A percentile compares a stretch with the other conserved stretches of the same genome.
phyloP scores from a whole-genome alignment of 1,140 invertebrate genomes.

The Doryteuthis pealeii region DNA sequence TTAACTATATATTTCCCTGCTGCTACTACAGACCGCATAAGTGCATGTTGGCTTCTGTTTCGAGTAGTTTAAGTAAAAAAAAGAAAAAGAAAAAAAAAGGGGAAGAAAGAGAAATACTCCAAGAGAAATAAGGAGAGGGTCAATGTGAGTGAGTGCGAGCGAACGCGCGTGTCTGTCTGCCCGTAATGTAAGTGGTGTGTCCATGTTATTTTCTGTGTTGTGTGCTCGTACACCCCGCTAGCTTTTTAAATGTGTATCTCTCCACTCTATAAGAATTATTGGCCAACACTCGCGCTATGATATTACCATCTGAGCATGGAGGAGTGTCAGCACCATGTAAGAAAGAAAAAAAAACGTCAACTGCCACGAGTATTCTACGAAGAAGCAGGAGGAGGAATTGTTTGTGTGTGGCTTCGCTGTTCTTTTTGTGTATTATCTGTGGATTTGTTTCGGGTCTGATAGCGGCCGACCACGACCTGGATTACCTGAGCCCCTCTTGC shows the following conservation, averaged over 20 bases:
- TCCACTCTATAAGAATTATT: background rate
- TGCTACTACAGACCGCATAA: too few species aligned
- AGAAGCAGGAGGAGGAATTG: background rate
- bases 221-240: background rate
- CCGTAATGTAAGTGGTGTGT: too few species aligned
- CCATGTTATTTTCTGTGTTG: background rate
- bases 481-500: background rate
- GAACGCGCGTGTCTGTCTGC: background rate
- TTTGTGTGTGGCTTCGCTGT: background rate
- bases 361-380: background rate
- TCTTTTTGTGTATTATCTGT: background rate
- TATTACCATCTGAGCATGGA: slow-evolving; percentile 5
- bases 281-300: slow-evolving; percentile 5
- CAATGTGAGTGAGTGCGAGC: background rate
- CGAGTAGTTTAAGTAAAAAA: background rate
- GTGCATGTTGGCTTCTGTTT: too few species aligned
- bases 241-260: slow-evolving; percentile 5
- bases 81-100: background rate
- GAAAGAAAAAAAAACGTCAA: background rate
- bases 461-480: slow-evolving; percentile 2
- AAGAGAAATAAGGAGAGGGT: background rate
- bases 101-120: background rate
- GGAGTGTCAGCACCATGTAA: background rate
- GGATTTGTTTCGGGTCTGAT: slow-evolving; percentile 6
- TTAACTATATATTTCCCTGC: too few species aligned